These are phyloP conservation scores for Cynoglossus semilaevis DNA, from an alignment of 2,113 vertebrate genomes.

Conservation along the genomic window DNA sequence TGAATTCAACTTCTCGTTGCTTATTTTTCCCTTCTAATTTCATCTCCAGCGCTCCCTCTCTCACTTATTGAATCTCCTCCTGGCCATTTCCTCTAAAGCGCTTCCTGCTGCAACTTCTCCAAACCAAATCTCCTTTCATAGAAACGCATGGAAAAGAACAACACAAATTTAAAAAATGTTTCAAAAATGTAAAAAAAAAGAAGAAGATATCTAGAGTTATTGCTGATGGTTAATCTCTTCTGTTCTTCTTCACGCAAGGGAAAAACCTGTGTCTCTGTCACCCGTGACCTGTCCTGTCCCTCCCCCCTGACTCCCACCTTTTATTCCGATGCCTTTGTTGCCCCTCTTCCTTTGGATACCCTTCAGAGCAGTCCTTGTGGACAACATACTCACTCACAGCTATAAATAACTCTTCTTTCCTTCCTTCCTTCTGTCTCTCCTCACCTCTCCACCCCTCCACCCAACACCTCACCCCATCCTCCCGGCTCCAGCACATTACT, in stretches of 20 bases:
- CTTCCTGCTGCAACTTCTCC: slow-evolving; percentile 32
- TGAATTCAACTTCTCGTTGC: slow-evolving; percentile 45
- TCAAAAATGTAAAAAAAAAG: slow-evolving; percentile 22
- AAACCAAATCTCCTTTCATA: slow-evolving; percentile 11
- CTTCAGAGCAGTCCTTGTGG: slow-evolving; percentile 76
- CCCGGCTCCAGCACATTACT: slow-evolving; percentile 16
- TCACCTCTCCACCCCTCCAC: slow-evolving; percentile 12
- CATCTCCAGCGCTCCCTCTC: slow-evolving; percentile 32
- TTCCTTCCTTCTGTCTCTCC: slow-evolving; percentile 8
- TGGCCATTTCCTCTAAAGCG: slow-evolving; percentile 47
- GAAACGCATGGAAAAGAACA: slow-evolving; percentile 9
- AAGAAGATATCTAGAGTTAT: background rate
- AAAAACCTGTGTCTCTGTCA: slow-evolving; percentile 21
- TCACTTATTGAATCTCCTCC: slow-evolving; percentile 57
- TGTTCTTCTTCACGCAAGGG: background rate
- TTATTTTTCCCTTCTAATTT: slow-evolving; percentile 30
- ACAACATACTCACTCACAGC: slow-evolving; percentile 74
- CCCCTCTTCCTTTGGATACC: slow-evolving; percentile 71
- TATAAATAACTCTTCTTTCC: slow-evolving; percentile 74
- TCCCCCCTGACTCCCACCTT: slow-evolving; percentile 39
- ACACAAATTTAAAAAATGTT: slow-evolving; percentile 5
- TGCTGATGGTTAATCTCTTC: too few relatives aligned
- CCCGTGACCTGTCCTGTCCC: slow-evolving; percentile 29
- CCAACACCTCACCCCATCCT: slow-evolving; percentile 20
- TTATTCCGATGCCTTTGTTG: slow-evolving; percentile 69